Percentiles rank a stretch among this genome's conserved stretches.
Conservation (phyloP, 2,113 vertebrate species). For the Megaceryle maxima region DNA sequence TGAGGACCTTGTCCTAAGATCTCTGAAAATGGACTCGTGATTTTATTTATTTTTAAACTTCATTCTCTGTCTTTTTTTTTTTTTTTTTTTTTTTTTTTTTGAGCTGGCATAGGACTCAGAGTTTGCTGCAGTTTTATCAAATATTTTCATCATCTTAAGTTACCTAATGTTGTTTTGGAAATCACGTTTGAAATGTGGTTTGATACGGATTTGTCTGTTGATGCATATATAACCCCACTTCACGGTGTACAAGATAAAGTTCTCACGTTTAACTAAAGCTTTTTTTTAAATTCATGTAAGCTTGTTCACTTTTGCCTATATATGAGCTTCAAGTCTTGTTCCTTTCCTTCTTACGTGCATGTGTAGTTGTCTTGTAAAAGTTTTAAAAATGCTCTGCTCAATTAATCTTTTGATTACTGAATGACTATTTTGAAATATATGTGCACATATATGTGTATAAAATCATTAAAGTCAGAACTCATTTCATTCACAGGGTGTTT, state of each 20-base stretch:
- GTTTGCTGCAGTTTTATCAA: background rate
- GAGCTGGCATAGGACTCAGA: background rate
- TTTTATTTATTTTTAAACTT: background rate
- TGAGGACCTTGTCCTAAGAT: background rate
- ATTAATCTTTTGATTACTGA: background rate
- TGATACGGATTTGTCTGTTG: background rate
- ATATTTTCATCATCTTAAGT: background rate
- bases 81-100: background rate
- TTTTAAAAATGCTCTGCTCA: background rate
- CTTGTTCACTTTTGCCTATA: background rate
- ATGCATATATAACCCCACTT: background rate
- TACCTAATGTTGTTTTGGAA: background rate
- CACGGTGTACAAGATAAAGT: background rate
- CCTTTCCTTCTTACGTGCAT: background rate
- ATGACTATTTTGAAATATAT: background rate
- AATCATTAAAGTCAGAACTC: background rate
- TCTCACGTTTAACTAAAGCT: background rate
- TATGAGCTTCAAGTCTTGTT: background rate
- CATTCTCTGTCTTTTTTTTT: background rate
- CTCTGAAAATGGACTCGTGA: background rate
- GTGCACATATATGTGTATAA: background rate
- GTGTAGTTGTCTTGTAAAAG: background rate
- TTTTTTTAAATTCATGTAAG: background rate
- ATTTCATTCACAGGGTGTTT: background rate
- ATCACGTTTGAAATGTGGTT: background rate